These are phyloP conservation scores for Haemorhous mexicanus DNA, from an alignment of 2,113 vertebrate species.

Conservation along the genomic window DNA sequence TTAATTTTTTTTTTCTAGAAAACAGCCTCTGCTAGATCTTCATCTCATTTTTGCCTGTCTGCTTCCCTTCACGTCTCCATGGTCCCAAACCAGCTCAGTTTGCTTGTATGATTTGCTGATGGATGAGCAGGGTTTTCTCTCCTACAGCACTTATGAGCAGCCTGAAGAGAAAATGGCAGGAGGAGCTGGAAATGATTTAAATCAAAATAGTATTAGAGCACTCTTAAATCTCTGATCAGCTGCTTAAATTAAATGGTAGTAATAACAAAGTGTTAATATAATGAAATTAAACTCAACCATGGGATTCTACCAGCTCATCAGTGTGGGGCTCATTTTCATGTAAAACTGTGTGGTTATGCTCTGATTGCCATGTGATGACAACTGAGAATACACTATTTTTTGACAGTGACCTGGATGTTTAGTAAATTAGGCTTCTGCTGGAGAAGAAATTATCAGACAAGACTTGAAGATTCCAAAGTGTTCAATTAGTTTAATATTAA, in stretches of 20 bases:
- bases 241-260: slow-evolving; percentile 13
- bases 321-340: background rate
- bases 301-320: slow-evolving; percentile 11
- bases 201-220: background rate
- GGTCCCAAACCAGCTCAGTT: background rate
- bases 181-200: background rate
- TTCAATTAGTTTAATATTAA: slow-evolving; percentile 2
- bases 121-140: background rate
- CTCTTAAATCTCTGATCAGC: slow-evolving; percentile 4
- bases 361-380: slow-evolving; percentile 25
- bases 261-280: slow-evolving; percentile 5
- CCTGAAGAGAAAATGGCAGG: background rate
- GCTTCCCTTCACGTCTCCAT: background rate
- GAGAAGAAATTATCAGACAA: background rate
- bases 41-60: background rate
- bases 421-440: slow-evolving; percentile 9
- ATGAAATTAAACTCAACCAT: background rate
- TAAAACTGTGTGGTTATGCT: slow-evolving; percentile 10
- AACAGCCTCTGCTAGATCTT: background rate
- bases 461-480: background rate
- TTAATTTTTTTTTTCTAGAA: background rate
- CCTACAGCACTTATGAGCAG: background rate
- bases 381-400: slow-evolving; percentile 12
- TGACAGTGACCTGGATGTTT: slow-evolving; percentile 30
- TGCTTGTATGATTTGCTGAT: background rate